phyloP scores from a whole-genome alignment of 1,140 invertebrate species.

The Rhagoletis pomonella region DNA sequence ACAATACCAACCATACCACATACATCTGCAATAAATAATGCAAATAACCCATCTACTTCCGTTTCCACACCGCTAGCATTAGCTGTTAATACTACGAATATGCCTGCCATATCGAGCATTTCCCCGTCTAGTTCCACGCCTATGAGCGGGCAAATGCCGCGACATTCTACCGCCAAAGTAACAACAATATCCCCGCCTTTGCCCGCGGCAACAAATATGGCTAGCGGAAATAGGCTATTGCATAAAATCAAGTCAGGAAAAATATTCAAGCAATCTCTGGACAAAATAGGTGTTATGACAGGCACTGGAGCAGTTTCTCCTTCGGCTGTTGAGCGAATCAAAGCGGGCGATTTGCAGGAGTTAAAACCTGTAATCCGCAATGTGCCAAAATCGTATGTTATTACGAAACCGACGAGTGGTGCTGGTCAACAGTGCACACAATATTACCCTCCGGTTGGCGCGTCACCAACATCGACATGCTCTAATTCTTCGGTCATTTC shows the following conservation, averaged over 20 bases:
- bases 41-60: neutral
- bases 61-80: neutral
- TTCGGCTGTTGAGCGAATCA: conserved; percentile 53
- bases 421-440: neutral
- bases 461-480: conserved; percentile 31
- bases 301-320: neutral
- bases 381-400: conserved; percentile 56
- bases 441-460: conserved; percentile 30
- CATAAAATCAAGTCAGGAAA: conserved; percentile 60
- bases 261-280: conserved; percentile 58
- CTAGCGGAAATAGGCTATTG: conserved; percentile 54
- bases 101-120: conserved; percentile 32
- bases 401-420: conserved; percentile 49
- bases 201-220: conserved; percentile 32
- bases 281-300: conserved; percentile 54
- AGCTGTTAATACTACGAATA: conserved; percentile 38
- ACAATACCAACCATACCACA: conserved; percentile 34
- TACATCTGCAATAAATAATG: neutral
- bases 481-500: conserved; percentile 63
- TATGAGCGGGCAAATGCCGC: conserved; percentile 43
- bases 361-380: conserved; percentile 56
- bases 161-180: conserved; percentile 56
- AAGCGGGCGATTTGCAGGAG: conserved; percentile 55
- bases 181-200: conserved; percentile 55
- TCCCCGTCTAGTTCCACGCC: conserved; percentile 21